These are phyloP conservation scores for Drosophila meridionalis DNA, from an alignment of 2,888 invertebrate species.

Conservation along the genomic window DNA sequence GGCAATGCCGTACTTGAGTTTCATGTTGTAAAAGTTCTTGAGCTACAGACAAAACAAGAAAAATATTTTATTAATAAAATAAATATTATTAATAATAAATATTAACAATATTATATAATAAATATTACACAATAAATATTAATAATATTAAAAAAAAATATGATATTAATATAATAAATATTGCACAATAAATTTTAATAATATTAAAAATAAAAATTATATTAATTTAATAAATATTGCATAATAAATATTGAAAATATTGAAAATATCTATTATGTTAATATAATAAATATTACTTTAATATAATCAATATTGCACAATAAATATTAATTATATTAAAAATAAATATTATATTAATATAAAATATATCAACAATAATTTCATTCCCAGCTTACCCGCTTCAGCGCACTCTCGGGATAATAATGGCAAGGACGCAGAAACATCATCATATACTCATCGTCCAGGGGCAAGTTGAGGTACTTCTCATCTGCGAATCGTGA, in stretches of 20 bases:
- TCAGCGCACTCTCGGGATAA: conserved; percentile 92
- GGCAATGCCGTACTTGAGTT: conserved; percentile 87
- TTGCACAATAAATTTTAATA: too few species aligned
- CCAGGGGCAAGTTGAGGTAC: conserved; percentile 87
- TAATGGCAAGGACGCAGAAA: conserved; percentile 95
- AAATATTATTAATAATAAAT: background rate
- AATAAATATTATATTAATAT: background rate
- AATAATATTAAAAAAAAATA: too few species aligned
- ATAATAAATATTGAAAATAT: too few species aligned
- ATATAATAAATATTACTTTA: too few species aligned
- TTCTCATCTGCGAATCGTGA: conserved; percentile 86
- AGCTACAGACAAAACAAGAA: conserved; percentile 85
- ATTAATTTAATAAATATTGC: too few species aligned
- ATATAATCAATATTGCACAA: too few species aligned
- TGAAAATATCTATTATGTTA: too few species aligned
- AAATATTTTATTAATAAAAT: background rate
- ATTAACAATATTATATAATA: background rate
- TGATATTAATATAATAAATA: too few species aligned
- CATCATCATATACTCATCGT: conserved; percentile 90
- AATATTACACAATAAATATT: too few species aligned
- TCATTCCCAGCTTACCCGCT: conserved; percentile 87
- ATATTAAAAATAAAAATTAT: too few species aligned
- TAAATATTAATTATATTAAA: too few species aligned
- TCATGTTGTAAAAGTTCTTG: conserved; percentile 90
- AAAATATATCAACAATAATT: too few species aligned